Conservation (phyloP, 2,113 vertebrate species). For the Megaceryle torquata region DNA sequence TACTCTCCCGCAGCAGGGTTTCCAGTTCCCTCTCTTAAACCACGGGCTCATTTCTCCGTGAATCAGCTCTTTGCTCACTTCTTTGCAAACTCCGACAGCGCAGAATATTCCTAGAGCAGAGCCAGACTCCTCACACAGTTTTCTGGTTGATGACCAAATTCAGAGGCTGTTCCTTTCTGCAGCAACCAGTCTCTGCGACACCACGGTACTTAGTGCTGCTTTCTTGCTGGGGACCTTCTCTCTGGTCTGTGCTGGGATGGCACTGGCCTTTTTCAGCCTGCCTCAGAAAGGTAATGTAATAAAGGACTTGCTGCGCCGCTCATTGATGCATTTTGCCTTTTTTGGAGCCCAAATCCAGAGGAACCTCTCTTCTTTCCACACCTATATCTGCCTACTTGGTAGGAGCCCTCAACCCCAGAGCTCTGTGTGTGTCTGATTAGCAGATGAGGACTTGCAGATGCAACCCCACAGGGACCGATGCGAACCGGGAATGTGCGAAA, state of each 20-base stretch:
- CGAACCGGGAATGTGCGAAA: conserved; percentile 1
- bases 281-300: neutral
- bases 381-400: neutral
- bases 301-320: neutral
- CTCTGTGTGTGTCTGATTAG: neutral
- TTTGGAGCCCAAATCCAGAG: neutral
- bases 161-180: neutral
- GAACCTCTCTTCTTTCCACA: neutral
- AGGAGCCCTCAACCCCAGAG: neutral
- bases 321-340: neutral
- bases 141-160: neutral
- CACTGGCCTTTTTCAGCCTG: neutral
- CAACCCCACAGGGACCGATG: neutral
- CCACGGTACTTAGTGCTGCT: neutral
- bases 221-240: neutral
- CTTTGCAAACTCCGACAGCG: neutral
- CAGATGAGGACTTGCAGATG: neutral
- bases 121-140: neutral
- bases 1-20: rapidly evolving
- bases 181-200: neutral
- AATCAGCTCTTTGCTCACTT: conserved; percentile 29
- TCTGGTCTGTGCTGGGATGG: neutral
- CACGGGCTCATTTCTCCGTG: neutral
- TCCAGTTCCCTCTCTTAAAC: neutral
- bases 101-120: neutral